phyloP scores from a whole-genome alignment of 92 coral and sea anemone genomes.

The Bergia sp. region DNA sequence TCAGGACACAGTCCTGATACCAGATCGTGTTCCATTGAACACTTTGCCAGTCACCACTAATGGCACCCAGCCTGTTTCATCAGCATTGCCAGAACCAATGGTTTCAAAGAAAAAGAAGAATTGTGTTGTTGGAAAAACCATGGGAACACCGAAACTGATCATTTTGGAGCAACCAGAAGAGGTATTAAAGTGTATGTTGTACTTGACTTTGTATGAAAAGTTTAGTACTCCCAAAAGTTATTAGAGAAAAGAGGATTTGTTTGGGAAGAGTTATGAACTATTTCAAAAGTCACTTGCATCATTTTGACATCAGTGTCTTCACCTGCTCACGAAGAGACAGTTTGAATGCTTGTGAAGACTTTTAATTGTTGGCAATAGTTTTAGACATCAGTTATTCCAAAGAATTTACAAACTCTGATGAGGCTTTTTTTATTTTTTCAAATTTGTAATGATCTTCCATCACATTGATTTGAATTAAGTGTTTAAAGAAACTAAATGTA shows the following conservation, averaged over 20 bases:
- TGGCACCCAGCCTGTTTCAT: not conserved
- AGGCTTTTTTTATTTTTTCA: not conserved
- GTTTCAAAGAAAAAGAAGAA: not conserved
- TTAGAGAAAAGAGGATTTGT: not conserved
- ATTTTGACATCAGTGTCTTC: too few species aligned
- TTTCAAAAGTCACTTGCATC: too few species aligned
- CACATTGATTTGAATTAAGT: not conserved
- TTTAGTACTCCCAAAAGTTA: not conserved
- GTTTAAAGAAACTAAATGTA: not conserved
- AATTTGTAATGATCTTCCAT: not conserved
- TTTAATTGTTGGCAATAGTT: not conserved
- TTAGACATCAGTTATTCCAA: too few species aligned
- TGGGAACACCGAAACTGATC: constrained; percentile 79
- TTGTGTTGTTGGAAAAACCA: not conserved
- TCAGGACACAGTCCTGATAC: not conserved
- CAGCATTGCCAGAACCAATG: not conserved
- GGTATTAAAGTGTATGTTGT: constrained; percentile 52
- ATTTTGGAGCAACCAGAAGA: constrained; percentile 96
- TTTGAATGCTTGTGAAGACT: not conserved
- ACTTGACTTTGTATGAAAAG: too few species aligned
- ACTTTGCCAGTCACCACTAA: not conserved
- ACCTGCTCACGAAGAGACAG: not conserved
- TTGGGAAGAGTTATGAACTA: too few species aligned
- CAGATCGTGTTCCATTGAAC: not conserved
- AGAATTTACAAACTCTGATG: not conserved